phyloP scores from a whole-genome alignment of 2,797 vertebrate genomes.

The Anniella stebbinsi region DNA sequence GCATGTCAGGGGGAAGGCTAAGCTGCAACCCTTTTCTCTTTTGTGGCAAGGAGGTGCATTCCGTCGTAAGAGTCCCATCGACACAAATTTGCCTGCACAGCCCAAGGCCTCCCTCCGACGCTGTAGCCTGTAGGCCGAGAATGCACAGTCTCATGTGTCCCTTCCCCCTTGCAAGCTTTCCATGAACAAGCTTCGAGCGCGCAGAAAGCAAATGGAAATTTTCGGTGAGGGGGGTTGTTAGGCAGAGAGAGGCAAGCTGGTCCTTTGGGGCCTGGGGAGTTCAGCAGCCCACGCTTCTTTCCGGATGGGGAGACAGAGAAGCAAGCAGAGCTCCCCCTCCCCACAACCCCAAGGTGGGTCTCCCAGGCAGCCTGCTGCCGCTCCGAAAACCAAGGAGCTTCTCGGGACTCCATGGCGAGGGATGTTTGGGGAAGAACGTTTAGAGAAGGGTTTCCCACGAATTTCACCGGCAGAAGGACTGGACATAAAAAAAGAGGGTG shows the following conservation, averaged over 20 bases:
- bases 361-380: neutral
- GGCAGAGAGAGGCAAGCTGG: neutral
- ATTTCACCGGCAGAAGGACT: too few relatives aligned
- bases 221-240: neutral
- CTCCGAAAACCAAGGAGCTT: neutral
- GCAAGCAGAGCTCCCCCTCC: neutral
- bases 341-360: neutral
- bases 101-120: neutral
- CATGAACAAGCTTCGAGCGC: too few relatives aligned
- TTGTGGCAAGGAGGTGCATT: too few relatives aligned
- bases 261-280: neutral
- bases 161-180: neutral
- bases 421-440: neutral
- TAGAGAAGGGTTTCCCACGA: neutral
- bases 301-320: too few relatives aligned
- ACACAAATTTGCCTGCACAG: neutral
- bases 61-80: accelerated
- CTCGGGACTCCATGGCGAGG: neutral
- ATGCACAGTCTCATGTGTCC: neutral
- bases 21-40: neutral
- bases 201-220: neutral
- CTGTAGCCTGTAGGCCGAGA: too few relatives aligned
- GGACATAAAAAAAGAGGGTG: neutral
- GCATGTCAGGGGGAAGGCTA: neutral
- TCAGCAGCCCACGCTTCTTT: neutral